Evolutionary conservation across 2,113 vertebrate genomes (phyloP).

Genomic region (Brienomyrus longianalis): DNA sequence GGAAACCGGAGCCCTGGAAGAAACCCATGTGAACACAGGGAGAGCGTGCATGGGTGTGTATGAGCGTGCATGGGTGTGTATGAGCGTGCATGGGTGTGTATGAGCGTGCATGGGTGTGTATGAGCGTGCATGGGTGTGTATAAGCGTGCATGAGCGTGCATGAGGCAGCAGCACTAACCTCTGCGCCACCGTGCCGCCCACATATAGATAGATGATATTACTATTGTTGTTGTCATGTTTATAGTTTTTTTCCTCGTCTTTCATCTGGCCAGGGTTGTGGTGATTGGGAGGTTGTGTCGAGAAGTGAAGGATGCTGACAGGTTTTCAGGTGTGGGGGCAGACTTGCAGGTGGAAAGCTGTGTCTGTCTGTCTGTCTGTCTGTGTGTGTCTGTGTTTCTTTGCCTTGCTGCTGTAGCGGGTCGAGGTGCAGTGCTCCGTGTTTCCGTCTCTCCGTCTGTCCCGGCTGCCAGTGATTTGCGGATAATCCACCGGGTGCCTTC

Average conservation of each 20-base stretch:
- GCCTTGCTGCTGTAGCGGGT: not conserved
- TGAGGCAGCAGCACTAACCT: too few relatives aligned
- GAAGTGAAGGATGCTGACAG: not conserved
- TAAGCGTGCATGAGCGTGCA: too few relatives aligned
- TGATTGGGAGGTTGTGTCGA: not conserved
- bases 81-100: too few relatives aligned
- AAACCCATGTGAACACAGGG: too few relatives aligned
- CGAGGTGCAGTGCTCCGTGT: not conserved
- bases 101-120: too few relatives aligned
- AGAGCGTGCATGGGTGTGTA: too few relatives aligned
- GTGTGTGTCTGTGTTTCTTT: not conserved
- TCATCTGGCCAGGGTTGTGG: not conserved
- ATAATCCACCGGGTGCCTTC: conserved; percentile 21
- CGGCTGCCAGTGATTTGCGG: not conserved
- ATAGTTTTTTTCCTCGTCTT: not conserved
- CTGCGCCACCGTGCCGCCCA: too few relatives aligned
- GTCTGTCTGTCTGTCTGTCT: too few relatives aligned
- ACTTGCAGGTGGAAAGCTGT: not conserved
- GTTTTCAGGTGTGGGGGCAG: not conserved
- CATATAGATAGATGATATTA: not conserved
- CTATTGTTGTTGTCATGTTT: not conserved
- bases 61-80: too few relatives aligned
- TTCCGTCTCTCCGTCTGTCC: not conserved
- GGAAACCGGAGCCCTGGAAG: too few relatives aligned
- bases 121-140: too few relatives aligned